These are phyloP conservation scores for Pelmatolapia mariae DNA, from an alignment of 2,113 vertebrate genomes.

Conservation along the genomic window DNA sequence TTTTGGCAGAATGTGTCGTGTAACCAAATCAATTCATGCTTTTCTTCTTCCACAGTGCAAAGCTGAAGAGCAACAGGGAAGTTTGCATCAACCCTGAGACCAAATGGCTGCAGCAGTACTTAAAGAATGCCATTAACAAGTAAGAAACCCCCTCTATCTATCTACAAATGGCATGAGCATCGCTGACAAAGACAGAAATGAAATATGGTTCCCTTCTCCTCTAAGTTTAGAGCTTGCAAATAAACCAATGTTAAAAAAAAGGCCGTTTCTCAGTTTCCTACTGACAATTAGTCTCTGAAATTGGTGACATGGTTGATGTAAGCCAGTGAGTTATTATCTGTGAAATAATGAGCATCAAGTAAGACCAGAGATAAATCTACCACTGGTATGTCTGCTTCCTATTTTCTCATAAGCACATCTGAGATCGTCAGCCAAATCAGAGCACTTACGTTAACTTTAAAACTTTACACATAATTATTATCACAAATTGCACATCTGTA, in stretches of 20 bases:
- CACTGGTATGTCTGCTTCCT: not conserved
- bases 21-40: not conserved
- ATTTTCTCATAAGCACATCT: not conserved
- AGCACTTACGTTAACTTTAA: not conserved
- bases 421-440: not conserved
- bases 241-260: not conserved
- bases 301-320: slow-evolving; percentile 5
- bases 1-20: accelerated
- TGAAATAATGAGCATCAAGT: slow-evolving; percentile 18
- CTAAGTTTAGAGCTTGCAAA: not conserved
- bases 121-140: slow-evolving; percentile 98
- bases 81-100: slow-evolving; percentile 95
- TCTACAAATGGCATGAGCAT: not conserved
- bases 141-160: slow-evolving; percentile 68
- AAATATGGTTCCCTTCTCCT: not conserved
- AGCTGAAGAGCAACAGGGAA: slow-evolving; percentile 93
- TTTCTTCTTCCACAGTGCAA: slow-evolving; percentile 74
- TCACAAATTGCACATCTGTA: not conserved
- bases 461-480: not conserved
- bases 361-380: slow-evolving; percentile 14
- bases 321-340: slow-evolving; percentile 42
- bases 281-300: slow-evolving; percentile 1
- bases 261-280: not conserved
- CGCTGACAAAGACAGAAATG: not conserved
- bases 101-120: slow-evolving; percentile 97